A percentile compares a stretch with the other conserved stretches of the same genome.
phyloP scores from a whole-genome alignment of 2,888 invertebrate species.

The Sialis fuliginosa region DNA sequence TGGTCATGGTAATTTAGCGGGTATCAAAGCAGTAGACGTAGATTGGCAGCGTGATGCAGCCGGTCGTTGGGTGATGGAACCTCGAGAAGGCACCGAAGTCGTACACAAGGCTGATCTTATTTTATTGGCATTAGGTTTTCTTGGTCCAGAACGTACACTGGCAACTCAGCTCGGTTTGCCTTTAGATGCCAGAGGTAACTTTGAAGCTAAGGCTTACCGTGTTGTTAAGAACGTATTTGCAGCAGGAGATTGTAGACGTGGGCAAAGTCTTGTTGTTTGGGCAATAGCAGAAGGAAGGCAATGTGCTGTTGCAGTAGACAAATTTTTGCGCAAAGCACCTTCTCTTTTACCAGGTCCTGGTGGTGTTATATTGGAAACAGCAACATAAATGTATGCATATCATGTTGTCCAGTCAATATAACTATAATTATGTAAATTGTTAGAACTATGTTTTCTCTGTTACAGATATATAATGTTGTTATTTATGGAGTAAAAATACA shows the following conservation, averaged over 20 bases:
- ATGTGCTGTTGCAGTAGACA: conserved; percentile 86
- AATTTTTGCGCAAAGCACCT: conserved; percentile 48
- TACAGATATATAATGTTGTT: too few species aligned
- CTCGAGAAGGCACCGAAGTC: conserved; percentile 61
- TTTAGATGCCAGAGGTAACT: conserved; percentile 83
- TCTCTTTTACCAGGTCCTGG: conserved; percentile 85
- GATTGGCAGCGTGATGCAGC: conserved; percentile 84
- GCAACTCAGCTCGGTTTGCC: conserved; percentile 63
- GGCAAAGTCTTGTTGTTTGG: conserved; percentile 98
- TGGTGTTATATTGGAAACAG: conserved; percentile 43
- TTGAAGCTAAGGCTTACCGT: conserved; percentile 81
- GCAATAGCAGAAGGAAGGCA: conserved; percentile 97
- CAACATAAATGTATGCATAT: not conserved
- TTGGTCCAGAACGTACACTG: conserved; percentile 85
- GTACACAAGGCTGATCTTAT: conserved; percentile 78
- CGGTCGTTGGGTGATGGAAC: conserved; percentile 89
- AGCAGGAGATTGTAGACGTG: conserved; percentile 95
- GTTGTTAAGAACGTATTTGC: conserved; percentile 79
- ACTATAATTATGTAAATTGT: too few species aligned
- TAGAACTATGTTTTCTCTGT: too few species aligned
- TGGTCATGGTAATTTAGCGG: conserved; percentile 74
- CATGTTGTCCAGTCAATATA: too few species aligned
- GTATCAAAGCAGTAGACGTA: conserved; percentile 78
- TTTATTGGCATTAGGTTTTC: conserved; percentile 95
- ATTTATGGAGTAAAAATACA: too few species aligned